Conservation (phyloP, 1,140 invertebrate species). For the Venturia canescens region DNA sequence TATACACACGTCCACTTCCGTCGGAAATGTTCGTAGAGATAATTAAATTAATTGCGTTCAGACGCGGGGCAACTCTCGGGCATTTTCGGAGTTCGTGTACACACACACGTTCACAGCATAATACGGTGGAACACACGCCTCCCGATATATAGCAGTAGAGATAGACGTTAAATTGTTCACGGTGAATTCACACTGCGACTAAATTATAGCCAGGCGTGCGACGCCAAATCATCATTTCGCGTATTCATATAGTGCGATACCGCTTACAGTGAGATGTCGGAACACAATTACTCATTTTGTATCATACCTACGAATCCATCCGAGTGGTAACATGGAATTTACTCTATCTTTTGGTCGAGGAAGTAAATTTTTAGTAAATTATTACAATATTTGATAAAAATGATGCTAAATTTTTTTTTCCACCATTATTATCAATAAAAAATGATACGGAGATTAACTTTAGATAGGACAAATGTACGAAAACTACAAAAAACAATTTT, state of each 20-base stretch:
- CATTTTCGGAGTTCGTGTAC: conserved; percentile 4
- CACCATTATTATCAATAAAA: no score
- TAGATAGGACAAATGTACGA: no score
- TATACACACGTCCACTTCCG: conserved; percentile 50
- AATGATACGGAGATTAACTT: no score
- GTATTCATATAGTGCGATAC: not conserved
- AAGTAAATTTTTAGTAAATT: no score
- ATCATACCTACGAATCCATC: not conserved
- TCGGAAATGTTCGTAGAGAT: conserved; percentile 61
- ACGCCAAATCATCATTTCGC: not conserved
- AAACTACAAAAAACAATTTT: no score
- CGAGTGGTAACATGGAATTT: not conserved
- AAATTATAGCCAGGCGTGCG: not conserved
- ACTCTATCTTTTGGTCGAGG: no score
- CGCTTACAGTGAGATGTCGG: not conserved
- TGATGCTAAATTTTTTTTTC: no score
- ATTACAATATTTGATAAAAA: no score
- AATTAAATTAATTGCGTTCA: conserved; percentile 59
- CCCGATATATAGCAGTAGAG: not conserved
- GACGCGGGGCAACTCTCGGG: conserved; percentile 36
- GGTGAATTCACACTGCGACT: not conserved
- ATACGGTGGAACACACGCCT: not conserved
- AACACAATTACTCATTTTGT: not conserved
- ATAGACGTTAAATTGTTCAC: not conserved
- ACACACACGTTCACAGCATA: not conserved